Evolutionary conservation across 1,140 invertebrate genomes (phyloP).

Genomic region (Drosophila micromelanica): DNA sequence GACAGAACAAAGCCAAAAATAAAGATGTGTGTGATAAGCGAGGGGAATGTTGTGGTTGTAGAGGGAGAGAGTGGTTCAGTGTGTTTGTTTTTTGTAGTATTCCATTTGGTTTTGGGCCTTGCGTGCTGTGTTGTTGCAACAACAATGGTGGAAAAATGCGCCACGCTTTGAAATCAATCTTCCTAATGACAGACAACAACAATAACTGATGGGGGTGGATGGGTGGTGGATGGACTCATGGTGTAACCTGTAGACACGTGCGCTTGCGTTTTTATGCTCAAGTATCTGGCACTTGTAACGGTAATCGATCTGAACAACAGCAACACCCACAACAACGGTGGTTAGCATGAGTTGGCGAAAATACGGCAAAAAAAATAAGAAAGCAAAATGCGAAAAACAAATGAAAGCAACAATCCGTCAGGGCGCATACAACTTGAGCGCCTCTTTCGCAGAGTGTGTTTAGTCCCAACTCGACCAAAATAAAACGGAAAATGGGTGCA

Average conservation of each 20-base stretch:
- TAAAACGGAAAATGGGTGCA: background rate
- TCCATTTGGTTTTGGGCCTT: conserved; percentile 12
- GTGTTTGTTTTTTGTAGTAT: conserved; percentile 3
- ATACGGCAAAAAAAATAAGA: conserved; percentile 5
- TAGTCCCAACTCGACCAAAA: background rate
- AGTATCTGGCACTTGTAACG: conserved; percentile 77
- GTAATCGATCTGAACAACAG: conserved; percentile 79
- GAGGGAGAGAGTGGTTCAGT: background rate
- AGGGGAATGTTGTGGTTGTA: background rate
- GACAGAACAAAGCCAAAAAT: conserved; percentile 35
- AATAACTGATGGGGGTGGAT: conserved; percentile 5
- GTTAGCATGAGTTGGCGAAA: conserved; percentile 41
- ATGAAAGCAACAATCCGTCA: conserved; percentile 35
- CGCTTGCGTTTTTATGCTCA: conserved; percentile 73
- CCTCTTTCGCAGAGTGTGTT: background rate
- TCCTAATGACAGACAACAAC: conserved; percentile 72
- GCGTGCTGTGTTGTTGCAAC: conserved; percentile 45
- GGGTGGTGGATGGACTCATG: background rate
- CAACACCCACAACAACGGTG: conserved; percentile 57
- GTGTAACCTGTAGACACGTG: conserved; percentile 67
- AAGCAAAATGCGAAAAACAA: conserved; percentile 14
- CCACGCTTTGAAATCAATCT: conserved; percentile 76
- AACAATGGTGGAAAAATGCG: conserved; percentile 63
- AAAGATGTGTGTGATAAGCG: background rate
- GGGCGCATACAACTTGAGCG: conserved; percentile 19